These are phyloP conservation scores for Argopecten irradians DNA, from an alignment of 1,140 invertebrate genomes.

Conservation along the genomic window DNA sequence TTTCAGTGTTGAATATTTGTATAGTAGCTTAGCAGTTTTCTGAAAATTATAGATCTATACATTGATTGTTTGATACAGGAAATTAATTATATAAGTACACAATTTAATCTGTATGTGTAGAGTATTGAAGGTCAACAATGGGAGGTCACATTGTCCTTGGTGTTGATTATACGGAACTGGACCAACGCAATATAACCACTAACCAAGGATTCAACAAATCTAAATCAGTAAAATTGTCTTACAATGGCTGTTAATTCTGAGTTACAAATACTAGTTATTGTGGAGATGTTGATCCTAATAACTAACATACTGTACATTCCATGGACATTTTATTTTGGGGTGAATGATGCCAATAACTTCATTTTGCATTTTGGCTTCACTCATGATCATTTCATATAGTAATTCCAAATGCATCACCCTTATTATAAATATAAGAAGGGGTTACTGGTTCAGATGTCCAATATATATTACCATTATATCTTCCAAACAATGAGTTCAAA, in stretches of 20 bases:
- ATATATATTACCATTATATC: too few relatives aligned
- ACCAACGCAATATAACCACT: background rate
- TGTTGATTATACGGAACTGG: background rate
- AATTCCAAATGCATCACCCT: too few relatives aligned
- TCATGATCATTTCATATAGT: too few relatives aligned
- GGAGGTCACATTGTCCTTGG: background rate
- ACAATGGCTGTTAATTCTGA: background rate
- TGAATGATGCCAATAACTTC: too few relatives aligned
- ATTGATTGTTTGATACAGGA: background rate
- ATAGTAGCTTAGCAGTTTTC: too few relatives aligned
- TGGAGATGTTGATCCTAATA: background rate
- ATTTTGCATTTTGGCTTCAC: too few relatives aligned
- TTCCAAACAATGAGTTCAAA: too few relatives aligned
- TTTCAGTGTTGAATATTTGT: too few relatives aligned
- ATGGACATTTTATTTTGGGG: too few relatives aligned
- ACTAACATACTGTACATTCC: background rate
- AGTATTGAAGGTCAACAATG: background rate
- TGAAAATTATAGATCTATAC: background rate
- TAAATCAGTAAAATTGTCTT: background rate
- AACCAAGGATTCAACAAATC: background rate
- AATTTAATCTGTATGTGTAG: background rate
- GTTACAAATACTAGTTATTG: too few relatives aligned
- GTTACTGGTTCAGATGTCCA: too few relatives aligned
- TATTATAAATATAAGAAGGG: too few relatives aligned
- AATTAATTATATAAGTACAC: background rate